Percentiles rank a stretch among this genome's conserved stretches.
phyloP scores from a whole-genome alignment of 1,140 invertebrate genomes.

The Brachionus paranguensis region DNA sequence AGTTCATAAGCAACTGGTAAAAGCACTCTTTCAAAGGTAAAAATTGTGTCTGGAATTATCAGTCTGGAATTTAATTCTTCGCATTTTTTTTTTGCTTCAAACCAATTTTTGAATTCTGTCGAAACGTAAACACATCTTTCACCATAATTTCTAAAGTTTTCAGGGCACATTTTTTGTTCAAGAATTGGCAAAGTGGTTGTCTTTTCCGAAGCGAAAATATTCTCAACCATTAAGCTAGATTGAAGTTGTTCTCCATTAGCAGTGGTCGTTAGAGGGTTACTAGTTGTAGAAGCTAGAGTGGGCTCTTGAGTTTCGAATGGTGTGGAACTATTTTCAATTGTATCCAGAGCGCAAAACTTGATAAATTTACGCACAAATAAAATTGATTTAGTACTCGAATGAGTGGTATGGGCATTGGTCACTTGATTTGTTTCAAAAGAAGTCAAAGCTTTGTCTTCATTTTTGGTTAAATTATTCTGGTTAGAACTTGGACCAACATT shows the following conservation, averaged over 20 bases:
- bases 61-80: background rate
- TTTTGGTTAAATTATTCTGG: background rate
- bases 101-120: background rate
- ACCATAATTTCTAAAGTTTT: background rate
- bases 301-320: background rate
- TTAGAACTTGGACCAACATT: background rate
- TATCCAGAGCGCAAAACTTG: background rate
- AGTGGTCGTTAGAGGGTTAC: background rate
- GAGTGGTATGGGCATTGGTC: background rate
- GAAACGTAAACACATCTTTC: slow-evolving; percentile 4
- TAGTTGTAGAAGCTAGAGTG: background rate
- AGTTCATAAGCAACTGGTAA: slow-evolving; percentile 1
- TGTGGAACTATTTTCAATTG: background rate
- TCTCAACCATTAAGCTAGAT: background rate
- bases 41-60: background rate
- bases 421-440: background rate
- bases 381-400: background rate
- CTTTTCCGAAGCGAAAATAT: background rate
- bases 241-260: background rate
- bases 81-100: background rate
- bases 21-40: background rate
- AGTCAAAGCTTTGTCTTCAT: background rate
- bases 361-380: background rate
- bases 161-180: background rate
- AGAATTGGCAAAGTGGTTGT: background rate